These are phyloP conservation scores for Tinea trinotella DNA, from an alignment of 2,888 invertebrate species.

Conservation along the genomic window DNA sequence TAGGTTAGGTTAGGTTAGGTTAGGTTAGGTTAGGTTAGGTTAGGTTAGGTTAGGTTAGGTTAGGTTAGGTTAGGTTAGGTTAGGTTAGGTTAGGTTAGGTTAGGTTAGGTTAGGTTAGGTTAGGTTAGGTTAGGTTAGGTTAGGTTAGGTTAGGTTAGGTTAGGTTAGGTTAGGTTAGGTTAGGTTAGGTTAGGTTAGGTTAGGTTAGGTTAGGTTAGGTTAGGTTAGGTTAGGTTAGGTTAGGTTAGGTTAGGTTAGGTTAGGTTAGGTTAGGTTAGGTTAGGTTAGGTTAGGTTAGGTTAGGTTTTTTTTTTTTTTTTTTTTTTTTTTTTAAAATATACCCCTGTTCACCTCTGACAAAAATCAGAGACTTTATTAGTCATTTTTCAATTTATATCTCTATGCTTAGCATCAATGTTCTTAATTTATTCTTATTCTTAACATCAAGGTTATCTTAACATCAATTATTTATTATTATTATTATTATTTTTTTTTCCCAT, in stretches of 20 bases:
- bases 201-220: slow-evolving; percentile 21
- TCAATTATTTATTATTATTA: too few relatives aligned
- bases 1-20: slow-evolving; percentile 13
- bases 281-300: slow-evolving; percentile 14
- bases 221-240: slow-evolving; percentile 21
- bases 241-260: slow-evolving; percentile 20
- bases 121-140: slow-evolving; percentile 13
- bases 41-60: slow-evolving; percentile 13
- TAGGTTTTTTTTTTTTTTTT: too few relatives aligned
- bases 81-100: slow-evolving; percentile 13
- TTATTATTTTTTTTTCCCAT: too few relatives aligned
- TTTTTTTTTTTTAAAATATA: background rate
- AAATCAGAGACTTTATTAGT: too few relatives aligned
- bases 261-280: slow-evolving; percentile 14
- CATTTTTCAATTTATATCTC: too few relatives aligned
- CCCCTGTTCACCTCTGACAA: background rate
- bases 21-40: slow-evolving; percentile 13
- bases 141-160: background rate
- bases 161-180: slow-evolving; percentile 20
- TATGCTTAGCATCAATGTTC: too few relatives aligned
- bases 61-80: slow-evolving; percentile 13
- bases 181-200: slow-evolving; percentile 20
- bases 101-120: slow-evolving; percentile 13
- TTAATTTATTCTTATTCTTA: too few relatives aligned
- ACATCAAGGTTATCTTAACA: too few relatives aligned